A percentile compares a stretch with the other conserved stretches of the same genome.
phyloP scores from a whole-genome alignment of 2,113 vertebrate genomes.

The Grus americana region DNA sequence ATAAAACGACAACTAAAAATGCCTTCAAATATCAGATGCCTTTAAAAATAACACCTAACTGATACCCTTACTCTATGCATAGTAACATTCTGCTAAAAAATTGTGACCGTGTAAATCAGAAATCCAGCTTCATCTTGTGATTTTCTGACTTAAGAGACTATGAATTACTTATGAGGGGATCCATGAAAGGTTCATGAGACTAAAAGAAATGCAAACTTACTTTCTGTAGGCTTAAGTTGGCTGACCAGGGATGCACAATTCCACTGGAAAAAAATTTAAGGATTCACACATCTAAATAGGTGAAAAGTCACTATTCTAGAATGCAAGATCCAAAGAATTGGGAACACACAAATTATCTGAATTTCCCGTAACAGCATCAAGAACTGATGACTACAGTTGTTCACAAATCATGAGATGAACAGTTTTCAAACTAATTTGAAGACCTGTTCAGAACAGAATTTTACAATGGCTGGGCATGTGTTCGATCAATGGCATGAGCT shows the following conservation, averaged over 20 bases:
- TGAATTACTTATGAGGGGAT: neutral
- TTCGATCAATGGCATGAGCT: neutral
- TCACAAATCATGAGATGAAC: neutral
- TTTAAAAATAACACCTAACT: neutral
- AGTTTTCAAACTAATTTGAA: neutral
- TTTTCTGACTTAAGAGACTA: neutral
- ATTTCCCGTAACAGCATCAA: neutral
- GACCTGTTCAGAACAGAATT: neutral
- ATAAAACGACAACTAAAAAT: neutral
- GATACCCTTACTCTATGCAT: neutral
- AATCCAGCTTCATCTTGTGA: neutral
- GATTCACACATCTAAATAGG: neutral
- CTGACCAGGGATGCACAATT: neutral
- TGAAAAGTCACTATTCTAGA: neutral
- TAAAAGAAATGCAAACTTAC: neutral
- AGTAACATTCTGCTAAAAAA: neutral
- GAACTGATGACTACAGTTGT: neutral
- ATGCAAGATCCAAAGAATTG: neutral
- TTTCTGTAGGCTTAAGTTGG: neutral
- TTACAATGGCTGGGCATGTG: neutral
- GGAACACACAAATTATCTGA: neutral
- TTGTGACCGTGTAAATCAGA: neutral
- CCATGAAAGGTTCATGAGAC: neutral
- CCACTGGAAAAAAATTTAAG: neutral
- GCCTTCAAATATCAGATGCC: neutral